Conservation (phyloP, 2,797 vertebrate species). For the Muscicapa striata region DNA sequence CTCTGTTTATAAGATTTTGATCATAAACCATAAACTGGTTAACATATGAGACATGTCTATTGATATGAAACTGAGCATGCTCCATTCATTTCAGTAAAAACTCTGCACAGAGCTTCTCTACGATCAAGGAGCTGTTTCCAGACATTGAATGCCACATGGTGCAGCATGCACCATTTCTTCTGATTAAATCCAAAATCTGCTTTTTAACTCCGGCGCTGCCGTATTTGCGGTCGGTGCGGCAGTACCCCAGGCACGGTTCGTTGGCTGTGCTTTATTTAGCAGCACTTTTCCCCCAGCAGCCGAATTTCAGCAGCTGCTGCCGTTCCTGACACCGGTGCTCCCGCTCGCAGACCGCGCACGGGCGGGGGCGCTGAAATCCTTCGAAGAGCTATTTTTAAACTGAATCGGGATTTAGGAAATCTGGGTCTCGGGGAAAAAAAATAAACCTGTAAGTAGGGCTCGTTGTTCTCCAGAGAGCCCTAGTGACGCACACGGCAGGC, state of each 20-base stretch:
- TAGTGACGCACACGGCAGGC: background rate
- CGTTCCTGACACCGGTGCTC: fast-evolving
- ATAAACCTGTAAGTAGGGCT: background rate
- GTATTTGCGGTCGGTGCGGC: fast-evolving
- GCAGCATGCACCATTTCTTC: background rate
- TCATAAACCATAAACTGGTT: background rate
- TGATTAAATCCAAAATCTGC: background rate
- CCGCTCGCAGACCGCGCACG: fast-evolving
- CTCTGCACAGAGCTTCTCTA: background rate
- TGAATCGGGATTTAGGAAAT: background rate
- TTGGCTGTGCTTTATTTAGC: background rate
- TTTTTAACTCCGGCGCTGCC: background rate
- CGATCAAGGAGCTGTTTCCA: background rate
- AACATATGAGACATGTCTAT: background rate
- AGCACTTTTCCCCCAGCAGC: background rate
- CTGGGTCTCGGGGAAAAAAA: background rate
- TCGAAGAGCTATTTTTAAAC: background rate
- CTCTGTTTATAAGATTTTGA: background rate
- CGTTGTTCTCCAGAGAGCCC: background rate
- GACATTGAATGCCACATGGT: background rate
- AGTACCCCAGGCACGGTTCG: fast-evolving
- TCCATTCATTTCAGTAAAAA: background rate
- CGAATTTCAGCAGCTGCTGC: background rate
- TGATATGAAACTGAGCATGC: background rate
- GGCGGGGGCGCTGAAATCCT: background rate